Evolutionary conservation across 2,113 vertebrate genomes (phyloP), one percentile per base, ranked within the genome.

Genomic region (Nannospalax galili): DNA sequence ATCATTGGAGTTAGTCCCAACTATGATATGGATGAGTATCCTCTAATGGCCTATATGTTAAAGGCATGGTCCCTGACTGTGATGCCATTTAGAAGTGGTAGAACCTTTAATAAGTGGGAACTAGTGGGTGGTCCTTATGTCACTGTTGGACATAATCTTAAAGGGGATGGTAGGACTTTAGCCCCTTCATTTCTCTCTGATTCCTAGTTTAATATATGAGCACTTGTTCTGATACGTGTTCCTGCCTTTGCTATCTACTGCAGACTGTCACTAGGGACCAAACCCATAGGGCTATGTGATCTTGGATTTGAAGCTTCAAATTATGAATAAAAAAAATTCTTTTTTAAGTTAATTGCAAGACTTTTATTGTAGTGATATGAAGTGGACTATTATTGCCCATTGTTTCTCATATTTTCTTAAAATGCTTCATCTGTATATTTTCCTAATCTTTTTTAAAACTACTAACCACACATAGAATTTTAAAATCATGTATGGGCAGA

Each of bases 401-500:
- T 48, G 16, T 94, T 72, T 88, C 22, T 48, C 6, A 84, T 19
- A 67, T 35, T 84, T 84, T 75, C 60, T 75, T 19, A 91, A 93
- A 97, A 88, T 12, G 40, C 2, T 80, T 82, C 72, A 16, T 7
- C 6, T 92, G 92, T 73, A 85, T 28, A 72, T 4, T 35, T 92
- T 45, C 42, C 72, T 17, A 82, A 64, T 6, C 11, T 28, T 52
- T 95, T 79, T 88, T 79, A 58, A 15, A 16, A 52, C 75, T 72
- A 80, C 40, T 78, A 75, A 62, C 81, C 91, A 87, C 7, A 74
- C n/a, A 90, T 81, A 84, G 4, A 35, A 56, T 82, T 90, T 84
- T 73, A 93, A 95, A 79, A 73, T 69, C 32, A 75, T 30, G 40
- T 20, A 60, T 37, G 91, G 52, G 62, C 0, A 94, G 7, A 90